Evolutionary conservation across 2,113 vertebrate genomes (phyloP), one percentile per base, ranked within the genome.

Genomic region (Muntiacus muntjak): DNA sequence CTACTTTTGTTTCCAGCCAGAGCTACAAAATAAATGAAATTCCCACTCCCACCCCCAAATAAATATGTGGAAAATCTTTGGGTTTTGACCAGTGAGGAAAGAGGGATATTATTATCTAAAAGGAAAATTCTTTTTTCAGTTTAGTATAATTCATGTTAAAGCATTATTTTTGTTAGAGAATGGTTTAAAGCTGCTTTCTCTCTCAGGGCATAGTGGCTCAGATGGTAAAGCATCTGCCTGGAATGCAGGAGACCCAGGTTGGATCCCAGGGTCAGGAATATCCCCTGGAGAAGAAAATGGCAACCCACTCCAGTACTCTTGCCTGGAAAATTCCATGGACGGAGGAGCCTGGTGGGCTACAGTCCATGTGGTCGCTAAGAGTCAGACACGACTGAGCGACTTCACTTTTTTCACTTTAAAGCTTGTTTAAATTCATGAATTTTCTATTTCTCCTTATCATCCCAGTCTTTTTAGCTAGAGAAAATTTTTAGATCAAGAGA

Each of bases 171-270:
- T 36, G n/a, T 71, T 81, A 60, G 55, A 67, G 74, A 52, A 7
- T 43, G 28, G 16, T 89, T 89, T 85, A 78, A 88, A 95, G 89
- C n/a, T 52, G 43, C 50, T 28, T 87, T n/a, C n/a, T 71, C n/a
- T 71, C n/a, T 36, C 62, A 67, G 17, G 64, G 64, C 17, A 78
- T 74, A 43, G n/a, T 30, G 26, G 43, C 74, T 43, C 36, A 26
- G 40, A 23, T 76, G 71, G 36, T 43, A 43, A 43, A 76, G 40
- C 21, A 14, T 43, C 71, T 43, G 12, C 12, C 71, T 76, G 12
- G 3, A 4, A 1, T 14, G 40, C 1, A 0, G 12, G 23, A 76
- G 40, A 76, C 40, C 2, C 12, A 0, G 40, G 40, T 43, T 76
- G 23, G 14, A 7, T 43, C 71, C 71, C 71, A 14, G 40, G 71